These are phyloP conservation scores for Drosophila repletoides DNA, from an alignment of 1,140 invertebrate species.

Conservation along the genomic window DNA sequence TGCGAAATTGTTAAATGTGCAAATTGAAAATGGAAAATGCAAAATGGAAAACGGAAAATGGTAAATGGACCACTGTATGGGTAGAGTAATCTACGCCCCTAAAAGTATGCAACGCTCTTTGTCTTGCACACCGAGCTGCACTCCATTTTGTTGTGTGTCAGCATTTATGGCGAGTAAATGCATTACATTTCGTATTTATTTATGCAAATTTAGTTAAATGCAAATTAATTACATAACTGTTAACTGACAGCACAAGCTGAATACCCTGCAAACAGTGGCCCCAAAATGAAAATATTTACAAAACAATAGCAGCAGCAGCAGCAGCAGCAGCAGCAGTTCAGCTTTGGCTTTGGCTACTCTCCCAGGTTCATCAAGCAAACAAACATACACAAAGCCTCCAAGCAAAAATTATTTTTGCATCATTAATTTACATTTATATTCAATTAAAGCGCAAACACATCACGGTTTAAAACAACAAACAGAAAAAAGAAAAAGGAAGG, in stretches of 20 bases:
- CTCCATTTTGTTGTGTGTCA: conserved; percentile 36
- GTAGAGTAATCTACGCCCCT: conserved; percentile 9
- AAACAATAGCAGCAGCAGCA: conserved; percentile 39
- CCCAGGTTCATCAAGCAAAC: conserved; percentile 33
- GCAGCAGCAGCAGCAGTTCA: conserved; percentile 29
- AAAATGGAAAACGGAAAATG: too few relatives aligned
- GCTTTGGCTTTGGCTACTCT: conserved; percentile 26
- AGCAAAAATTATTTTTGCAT: conserved; percentile 81
- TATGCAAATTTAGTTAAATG: conserved; percentile 80
- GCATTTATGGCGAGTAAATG: conserved; percentile 44
- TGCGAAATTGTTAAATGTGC: conserved; percentile 4
- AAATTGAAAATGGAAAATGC: too few relatives aligned
- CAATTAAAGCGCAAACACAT: conserved; percentile 78
- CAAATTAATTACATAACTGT: conserved; percentile 73
- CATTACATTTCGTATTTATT: conserved; percentile 63
- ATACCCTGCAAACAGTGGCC: conserved; percentile 18
- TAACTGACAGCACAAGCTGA: conserved; percentile 58
- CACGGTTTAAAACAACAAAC: conserved; percentile 19
- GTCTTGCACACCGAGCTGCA: conserved; percentile 3
- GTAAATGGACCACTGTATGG: too few relatives aligned
- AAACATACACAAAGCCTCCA: conserved; percentile 55
- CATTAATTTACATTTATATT: conserved; percentile 82
- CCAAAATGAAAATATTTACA: conserved; percentile 71
- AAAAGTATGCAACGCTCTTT: conserved; percentile 27
- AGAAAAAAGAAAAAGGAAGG: conserved; percentile 23